Conservation (phyloP, 2,113 vertebrate genomes). For the Nothoprocta pentlandii region DNA sequence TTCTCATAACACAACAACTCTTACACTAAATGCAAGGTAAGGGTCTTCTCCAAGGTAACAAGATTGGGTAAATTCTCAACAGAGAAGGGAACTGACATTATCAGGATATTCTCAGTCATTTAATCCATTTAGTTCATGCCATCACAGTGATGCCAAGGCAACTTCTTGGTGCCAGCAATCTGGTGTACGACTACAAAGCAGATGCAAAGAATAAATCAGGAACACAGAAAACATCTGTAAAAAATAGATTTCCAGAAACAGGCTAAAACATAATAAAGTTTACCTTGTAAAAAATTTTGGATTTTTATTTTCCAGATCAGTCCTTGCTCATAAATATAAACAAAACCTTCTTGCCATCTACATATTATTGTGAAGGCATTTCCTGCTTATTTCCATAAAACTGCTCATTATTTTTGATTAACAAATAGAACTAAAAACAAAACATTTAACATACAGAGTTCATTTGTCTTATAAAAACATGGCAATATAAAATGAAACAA, state of each 20-base stretch:
- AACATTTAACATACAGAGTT: not conserved
- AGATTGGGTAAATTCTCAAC: accelerated
- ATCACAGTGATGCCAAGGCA: not conserved
- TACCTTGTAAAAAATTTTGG: not conserved
- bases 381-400: not conserved
- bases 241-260: not conserved
- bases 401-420: not conserved
- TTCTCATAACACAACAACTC: not conserved
- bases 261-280: not conserved
- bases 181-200: not conserved
- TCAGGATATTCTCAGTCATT: not conserved
- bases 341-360: not conserved
- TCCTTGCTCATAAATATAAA: not conserved
- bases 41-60: not conserved
- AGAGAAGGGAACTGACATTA: not conserved
- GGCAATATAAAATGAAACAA: not conserved
- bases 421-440: not conserved
- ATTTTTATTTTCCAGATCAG: not conserved
- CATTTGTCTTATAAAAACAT: not conserved
- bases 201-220: constrained; percentile 3
- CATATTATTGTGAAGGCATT: not conserved
- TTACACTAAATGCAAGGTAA: not conserved
- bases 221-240: not conserved
- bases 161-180: not conserved
- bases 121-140: not conserved